phyloP scores from a whole-genome alignment of 2,888 invertebrate species.

The Cataglyphis altisquamis region DNA sequence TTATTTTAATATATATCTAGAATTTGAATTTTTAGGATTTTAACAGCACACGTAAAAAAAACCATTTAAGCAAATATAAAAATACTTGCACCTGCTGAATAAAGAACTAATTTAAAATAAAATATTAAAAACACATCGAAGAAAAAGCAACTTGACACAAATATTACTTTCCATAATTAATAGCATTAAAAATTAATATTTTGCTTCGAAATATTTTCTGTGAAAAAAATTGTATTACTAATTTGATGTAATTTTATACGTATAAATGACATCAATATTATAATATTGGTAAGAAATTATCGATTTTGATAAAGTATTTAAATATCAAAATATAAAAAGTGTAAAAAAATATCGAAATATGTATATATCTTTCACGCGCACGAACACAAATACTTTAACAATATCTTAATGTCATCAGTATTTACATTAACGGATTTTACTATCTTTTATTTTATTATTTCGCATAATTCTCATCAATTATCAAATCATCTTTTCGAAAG shows the following conservation, averaged over 20 bases:
- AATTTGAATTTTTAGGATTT: background rate
- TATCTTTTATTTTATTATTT: background rate
- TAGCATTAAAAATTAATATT: background rate
- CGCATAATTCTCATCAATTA: background rate
- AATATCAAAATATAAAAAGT: background rate
- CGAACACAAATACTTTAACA: background rate
- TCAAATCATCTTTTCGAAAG: background rate
- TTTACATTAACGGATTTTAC: background rate
- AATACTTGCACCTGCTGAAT: constrained; percentile 8
- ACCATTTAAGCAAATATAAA: background rate
- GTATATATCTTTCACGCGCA: too few species aligned
- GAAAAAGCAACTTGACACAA: background rate
- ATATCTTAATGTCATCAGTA: background rate
- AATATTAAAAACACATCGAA: constrained; percentile 13
- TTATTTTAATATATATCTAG: background rate
- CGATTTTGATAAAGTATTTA: background rate
- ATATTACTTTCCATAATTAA: background rate
- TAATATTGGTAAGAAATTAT: background rate
- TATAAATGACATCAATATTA: background rate
- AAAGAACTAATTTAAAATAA: background rate
- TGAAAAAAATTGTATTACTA: background rate
- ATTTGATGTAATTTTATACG: background rate
- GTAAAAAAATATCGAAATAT: background rate
- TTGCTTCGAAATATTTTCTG: background rate
- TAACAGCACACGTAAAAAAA: background rate